Percentiles rank a stretch among this genome's conserved stretches.
phyloP scores from a whole-genome alignment of 2,888 invertebrate genomes.

The Neocrepidodera transversa region DNA sequence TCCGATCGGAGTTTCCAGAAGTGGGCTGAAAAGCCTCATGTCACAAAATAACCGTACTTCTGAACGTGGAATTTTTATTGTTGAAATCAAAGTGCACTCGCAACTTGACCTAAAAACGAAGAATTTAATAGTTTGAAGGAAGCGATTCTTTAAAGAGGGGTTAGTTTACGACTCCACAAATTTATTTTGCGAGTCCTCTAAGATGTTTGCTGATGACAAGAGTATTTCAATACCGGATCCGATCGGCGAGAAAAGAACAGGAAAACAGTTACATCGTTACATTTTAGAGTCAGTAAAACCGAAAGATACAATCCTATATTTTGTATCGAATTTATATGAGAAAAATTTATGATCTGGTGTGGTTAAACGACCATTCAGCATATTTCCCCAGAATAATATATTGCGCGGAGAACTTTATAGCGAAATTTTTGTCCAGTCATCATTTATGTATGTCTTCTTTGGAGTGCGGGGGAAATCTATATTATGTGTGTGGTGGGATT shows the following conservation, averaged over 20 bases:
- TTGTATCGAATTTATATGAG: conserved; percentile 40
- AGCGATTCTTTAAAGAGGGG: conserved; percentile 5
- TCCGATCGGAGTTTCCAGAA: too few relatives aligned
- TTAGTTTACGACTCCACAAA: conserved; percentile 18
- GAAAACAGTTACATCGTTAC: conserved; percentile 23
- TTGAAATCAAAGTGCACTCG: not conserved
- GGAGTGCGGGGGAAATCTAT: conserved; percentile 3
- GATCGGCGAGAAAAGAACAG: conserved; percentile 19
- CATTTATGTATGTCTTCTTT: conserved; percentile 49
- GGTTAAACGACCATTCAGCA: conserved; percentile 51
- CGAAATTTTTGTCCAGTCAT: conserved; percentile 50
- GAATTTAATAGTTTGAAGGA: not conserved
- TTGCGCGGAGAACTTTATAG: conserved; percentile 36
- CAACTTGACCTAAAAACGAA: not conserved
- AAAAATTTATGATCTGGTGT: conserved; percentile 45
- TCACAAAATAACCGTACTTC: too few relatives aligned
- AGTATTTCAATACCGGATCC: conserved; percentile 26
- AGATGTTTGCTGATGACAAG: conserved; percentile 16
- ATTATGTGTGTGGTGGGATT: conserved; percentile 11
- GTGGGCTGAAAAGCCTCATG: too few relatives aligned
- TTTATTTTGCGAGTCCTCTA: conserved; percentile 20
- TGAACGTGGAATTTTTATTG: not conserved
- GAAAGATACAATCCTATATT: conserved; percentile 32
- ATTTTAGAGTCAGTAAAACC: conserved; percentile 33
- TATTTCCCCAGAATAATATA: conserved; percentile 47